These are phyloP conservation scores for Phocoena phocoena DNA, from an alignment of 2,113 vertebrate species.

Conservation along the genomic window DNA sequence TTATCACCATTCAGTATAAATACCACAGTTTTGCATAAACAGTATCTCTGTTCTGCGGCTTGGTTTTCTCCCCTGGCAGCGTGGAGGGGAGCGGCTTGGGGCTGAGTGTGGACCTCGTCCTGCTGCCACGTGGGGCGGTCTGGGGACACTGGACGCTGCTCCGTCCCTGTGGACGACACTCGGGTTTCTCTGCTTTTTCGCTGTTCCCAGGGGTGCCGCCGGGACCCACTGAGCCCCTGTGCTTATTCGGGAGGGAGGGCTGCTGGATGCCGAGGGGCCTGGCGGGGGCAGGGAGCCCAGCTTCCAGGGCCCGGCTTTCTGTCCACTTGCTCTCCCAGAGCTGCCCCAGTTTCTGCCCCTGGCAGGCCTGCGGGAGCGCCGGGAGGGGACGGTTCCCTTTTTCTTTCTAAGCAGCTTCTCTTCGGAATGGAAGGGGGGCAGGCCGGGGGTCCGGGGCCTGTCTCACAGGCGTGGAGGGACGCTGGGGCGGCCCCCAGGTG, in stretches of 20 bases:
- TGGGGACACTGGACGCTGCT: background rate
- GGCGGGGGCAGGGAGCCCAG: fast-evolving
- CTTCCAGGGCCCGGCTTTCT: background rate
- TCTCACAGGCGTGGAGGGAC: background rate
- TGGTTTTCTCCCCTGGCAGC: fast-evolving
- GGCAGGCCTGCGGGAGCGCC: fast-evolving
- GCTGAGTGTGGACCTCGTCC: background rate
- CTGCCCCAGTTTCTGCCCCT: background rate
- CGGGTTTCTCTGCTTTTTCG: fast-evolving
- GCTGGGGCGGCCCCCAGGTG: background rate
- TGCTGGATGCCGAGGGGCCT: background rate
- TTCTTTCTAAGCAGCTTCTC: background rate
- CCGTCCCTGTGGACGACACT: fast-evolving
- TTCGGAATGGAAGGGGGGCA: background rate
- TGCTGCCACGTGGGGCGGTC: fast-evolving
- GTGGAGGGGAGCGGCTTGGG: background rate
- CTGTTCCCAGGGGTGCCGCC: background rate
- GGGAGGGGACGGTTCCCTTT: background rate
- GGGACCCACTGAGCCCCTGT: background rate
- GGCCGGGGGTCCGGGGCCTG: background rate
- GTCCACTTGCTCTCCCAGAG: too few species aligned
- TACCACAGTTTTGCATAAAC: background rate
- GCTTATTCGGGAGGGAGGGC: background rate
- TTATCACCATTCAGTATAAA: fast-evolving
- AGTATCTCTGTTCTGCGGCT: background rate